A percentile compares a stretch with the other conserved stretches of the same genome.
These are phyloP conservation scores for Catotricha subobsoleta DNA, from an alignment of 2,888 invertebrate species.

Conservation along the genomic window DNA sequence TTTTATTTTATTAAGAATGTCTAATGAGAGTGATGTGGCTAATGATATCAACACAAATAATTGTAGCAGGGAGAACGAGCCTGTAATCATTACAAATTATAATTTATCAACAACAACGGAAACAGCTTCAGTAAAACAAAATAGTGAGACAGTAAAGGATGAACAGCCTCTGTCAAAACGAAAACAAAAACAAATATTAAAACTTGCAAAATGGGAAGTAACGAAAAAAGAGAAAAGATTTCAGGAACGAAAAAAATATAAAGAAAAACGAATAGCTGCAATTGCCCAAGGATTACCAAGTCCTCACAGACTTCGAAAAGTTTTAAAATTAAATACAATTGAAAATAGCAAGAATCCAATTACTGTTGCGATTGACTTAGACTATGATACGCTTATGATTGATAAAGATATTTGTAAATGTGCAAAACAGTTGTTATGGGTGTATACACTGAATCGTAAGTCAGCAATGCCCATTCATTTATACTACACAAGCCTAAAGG, in stretches of 20 bases:
- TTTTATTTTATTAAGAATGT: no score
- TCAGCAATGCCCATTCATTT: constrained; percentile 62
- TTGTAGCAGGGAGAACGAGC: no score
- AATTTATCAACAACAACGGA: not conserved
- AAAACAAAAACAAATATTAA: constrained; percentile 47
- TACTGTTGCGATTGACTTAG: constrained; percentile 69
- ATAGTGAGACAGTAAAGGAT: not conserved
- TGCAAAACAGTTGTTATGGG: constrained; percentile 74
- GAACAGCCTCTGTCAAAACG: constrained; percentile 32
- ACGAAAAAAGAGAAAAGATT: constrained; percentile 49
- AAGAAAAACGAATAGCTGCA: constrained; percentile 49
- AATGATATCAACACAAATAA: not conserved
- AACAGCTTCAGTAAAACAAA: not conserved
- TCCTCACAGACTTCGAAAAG: constrained; percentile 49
- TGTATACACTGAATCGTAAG: constrained; percentile 80
- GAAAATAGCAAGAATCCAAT: constrained; percentile 44
- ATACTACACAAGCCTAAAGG: constrained; percentile 57
- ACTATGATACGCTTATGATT: constrained; percentile 81
- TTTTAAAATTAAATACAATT: constrained; percentile 54
- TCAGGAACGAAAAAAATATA: constrained; percentile 52
- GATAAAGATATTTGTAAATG: constrained; percentile 76
- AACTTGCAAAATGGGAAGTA: constrained; percentile 54
- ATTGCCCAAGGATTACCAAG: constrained; percentile 54
- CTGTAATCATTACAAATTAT: no score
- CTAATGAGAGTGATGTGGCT: not conserved